These are phyloP conservation scores for Clarias platycephalus DNA, from an alignment of 2,797 vertebrate genomes.

Conservation along the genomic window DNA sequence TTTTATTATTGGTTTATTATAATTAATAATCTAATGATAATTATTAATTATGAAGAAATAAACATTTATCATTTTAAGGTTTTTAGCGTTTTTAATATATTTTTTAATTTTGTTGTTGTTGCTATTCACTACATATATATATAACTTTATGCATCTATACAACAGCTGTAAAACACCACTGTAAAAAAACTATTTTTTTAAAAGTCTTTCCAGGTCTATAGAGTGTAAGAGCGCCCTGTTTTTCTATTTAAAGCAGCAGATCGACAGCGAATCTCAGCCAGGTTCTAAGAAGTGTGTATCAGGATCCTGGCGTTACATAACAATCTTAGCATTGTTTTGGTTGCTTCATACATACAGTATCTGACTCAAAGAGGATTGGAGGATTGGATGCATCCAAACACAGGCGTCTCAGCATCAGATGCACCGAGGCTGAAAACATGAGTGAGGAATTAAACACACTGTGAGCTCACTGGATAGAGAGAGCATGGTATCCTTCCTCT, in stretches of 20 bases:
- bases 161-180: background rate
- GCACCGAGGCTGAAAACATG: background rate
- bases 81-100: too few relatives aligned
- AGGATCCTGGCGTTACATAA: constrained; percentile 20
- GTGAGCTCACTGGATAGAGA: background rate
- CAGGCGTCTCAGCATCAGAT: constrained; percentile 9
- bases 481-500: constrained; percentile 8
- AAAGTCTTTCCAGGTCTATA: background rate
- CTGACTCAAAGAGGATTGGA: background rate
- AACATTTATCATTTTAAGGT: background rate
- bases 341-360: background rate
- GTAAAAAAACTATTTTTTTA: too few relatives aligned
- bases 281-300: background rate
- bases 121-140: background rate
- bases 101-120: background rate
- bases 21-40: background rate
- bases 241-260: constrained; percentile 4
- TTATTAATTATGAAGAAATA: background rate
- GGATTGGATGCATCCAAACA: background rate
- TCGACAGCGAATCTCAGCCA: background rate
- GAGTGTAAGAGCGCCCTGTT: too few relatives aligned
- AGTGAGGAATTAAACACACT: background rate
- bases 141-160: too few relatives aligned
- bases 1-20: background rate
- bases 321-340: background rate